A percentile compares a stretch with the other conserved stretches of the same genome.
These are phyloP conservation scores for Sebastes fasciatus DNA, from an alignment of 2,113 vertebrate species.

Conservation along the genomic window DNA sequence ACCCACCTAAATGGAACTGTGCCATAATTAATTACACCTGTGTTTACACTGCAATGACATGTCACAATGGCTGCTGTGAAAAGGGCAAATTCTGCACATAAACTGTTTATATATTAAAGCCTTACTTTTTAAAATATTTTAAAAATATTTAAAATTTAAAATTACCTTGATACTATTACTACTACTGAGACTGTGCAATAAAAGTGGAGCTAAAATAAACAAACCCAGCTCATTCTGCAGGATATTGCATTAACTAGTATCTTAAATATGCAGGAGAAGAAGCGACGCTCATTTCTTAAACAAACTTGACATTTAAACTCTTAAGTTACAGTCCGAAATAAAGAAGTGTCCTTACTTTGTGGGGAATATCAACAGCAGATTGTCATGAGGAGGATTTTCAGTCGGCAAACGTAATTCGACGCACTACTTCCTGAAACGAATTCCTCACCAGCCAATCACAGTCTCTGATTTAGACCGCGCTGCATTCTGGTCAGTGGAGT, in stretches of 20 bases:
- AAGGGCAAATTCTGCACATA: background rate
- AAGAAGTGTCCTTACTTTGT: slow-evolving; percentile 17
- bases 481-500: slow-evolving; percentile 72
- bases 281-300: background rate
- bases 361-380: background rate
- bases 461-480: background rate
- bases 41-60: no score
- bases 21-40: no score
- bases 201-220: background rate
- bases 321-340: background rate
- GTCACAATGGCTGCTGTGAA: no score
- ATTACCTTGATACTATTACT: background rate
- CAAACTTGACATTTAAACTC: background rate
- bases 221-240: background rate
- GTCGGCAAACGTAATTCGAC: slow-evolving; percentile 63
- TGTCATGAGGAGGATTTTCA: slow-evolving; percentile 50
- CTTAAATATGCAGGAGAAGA: background rate
- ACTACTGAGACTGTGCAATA: background rate
- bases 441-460: slow-evolving; percentile 69
- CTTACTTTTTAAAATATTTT: background rate
- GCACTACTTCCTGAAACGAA: slow-evolving; percentile 68
- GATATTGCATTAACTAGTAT: background rate
- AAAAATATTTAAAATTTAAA: background rate
- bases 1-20: no score
- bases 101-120: background rate